These are phyloP conservation scores for Ligdia adustata DNA, from an alignment of 2,888 invertebrate species.

Conservation along the genomic window DNA sequence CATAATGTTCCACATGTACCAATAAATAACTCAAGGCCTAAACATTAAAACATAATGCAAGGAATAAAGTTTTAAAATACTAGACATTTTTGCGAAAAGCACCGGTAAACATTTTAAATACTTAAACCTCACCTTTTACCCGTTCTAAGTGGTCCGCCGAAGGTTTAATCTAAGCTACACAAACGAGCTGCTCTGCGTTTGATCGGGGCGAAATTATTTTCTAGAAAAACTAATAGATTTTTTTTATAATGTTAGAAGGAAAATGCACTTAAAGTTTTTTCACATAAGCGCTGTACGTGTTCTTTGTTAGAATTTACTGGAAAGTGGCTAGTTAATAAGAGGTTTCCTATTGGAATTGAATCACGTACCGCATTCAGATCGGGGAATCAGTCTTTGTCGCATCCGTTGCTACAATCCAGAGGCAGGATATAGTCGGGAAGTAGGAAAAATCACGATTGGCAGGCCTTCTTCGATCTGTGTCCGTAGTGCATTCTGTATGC, in stretches of 20 bases:
- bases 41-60: no score
- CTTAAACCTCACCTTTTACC: conserved; percentile 43
- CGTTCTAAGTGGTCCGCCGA: conserved; percentile 44
- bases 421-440: conserved; percentile 49
- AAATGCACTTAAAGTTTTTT: conserved; percentile 3
- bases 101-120: conserved; percentile 45
- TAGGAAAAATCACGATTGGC: conserved; percentile 66
- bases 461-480: conserved; percentile 43
- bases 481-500: conserved; percentile 64
- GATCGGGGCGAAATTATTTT: conserved; percentile 32
- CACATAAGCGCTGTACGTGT: neutral
- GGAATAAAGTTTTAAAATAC: no score
- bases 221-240: conserved; percentile 11
- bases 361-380: conserved; percentile 37
- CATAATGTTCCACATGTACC: no score
- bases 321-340: conserved; percentile 25
- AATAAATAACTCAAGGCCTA: no score
- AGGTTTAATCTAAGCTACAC: conserved; percentile 43
- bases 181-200: conserved; percentile 39
- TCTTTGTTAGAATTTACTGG: neutral
- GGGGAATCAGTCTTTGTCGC: conserved; percentile 58
- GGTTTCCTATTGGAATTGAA: conserved; percentile 29
- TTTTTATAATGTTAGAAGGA: conserved; percentile 7
- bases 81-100: conserved; percentile 35
- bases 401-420: conserved; percentile 45